Conservation (phyloP, 2,113 vertebrate species). For the Melanerpes aurifrons region DNA sequence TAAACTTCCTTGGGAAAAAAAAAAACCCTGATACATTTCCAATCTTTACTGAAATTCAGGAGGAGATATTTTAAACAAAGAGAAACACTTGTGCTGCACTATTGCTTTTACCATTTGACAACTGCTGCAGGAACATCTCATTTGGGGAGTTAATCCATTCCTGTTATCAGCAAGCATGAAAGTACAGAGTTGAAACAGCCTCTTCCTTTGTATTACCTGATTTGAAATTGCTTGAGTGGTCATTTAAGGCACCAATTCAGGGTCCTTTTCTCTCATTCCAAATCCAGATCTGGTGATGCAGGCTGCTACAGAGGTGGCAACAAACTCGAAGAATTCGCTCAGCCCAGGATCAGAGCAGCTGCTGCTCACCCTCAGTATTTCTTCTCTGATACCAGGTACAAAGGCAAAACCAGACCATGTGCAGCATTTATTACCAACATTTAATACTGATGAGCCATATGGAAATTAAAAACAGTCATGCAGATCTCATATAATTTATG, state of each 20-base stretch:
- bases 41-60: background rate
- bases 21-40: background rate
- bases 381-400: background rate
- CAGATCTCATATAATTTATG: background rate
- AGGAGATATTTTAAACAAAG: background rate
- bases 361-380: background rate
- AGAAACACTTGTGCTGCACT: background rate
- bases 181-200: background rate
- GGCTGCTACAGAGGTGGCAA: background rate
- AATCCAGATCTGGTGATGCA: background rate
- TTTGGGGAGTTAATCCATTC: background rate
- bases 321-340: background rate
- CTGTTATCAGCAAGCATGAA: background rate
- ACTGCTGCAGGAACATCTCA: background rate
- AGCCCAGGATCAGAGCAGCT: background rate
- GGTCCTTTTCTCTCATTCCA: background rate
- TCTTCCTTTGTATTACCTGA: background rate
- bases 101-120: background rate
- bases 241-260: background rate
- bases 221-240: background rate
- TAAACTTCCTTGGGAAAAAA: background rate
- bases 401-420: background rate
- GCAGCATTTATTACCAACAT: background rate
- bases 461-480: background rate
- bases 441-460: background rate